Evolutionary conservation across 2,888 invertebrate species (phyloP).

Genomic region (Sminthurinus aureus): DNA sequence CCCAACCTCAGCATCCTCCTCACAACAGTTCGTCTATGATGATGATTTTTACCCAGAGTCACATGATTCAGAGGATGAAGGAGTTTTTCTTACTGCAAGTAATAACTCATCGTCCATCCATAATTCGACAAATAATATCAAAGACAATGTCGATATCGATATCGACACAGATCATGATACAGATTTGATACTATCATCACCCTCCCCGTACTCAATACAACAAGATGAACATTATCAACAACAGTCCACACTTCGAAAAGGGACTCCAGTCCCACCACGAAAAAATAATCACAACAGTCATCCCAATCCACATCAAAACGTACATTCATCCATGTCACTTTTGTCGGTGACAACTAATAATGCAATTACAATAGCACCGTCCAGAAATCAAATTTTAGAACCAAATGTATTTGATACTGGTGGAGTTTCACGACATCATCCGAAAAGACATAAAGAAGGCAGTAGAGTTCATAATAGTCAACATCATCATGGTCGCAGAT

Average conservation of each 20-base stretch:
- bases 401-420: slow-evolving; percentile 54
- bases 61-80: neutral
- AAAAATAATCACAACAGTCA: neutral
- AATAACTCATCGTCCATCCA: neutral
- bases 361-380: slow-evolving; percentile 55
- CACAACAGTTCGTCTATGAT: neutral
- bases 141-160: neutral
- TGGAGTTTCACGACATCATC: slow-evolving; percentile 39
- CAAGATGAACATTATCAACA: too few species aligned
- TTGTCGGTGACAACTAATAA: slow-evolving; percentile 46
- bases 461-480: neutral
- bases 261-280: neutral
- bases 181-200: neutral
- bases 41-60: neutral
- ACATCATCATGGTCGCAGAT: slow-evolving; percentile 27
- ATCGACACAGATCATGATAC: neutral
- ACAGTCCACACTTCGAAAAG: neutral
- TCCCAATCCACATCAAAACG: slow-evolving; percentile 16
- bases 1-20: neutral
- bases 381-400: slow-evolving; percentile 47
- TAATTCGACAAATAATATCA: neutral
- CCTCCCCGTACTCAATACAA: neutral
- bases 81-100: neutral
- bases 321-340: slow-evolving; percentile 37
- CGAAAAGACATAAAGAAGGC: slow-evolving; percentile 38